phyloP scores from a whole-genome alignment of 2,888 invertebrate species.

The Bhutanitis thaidina region DNA sequence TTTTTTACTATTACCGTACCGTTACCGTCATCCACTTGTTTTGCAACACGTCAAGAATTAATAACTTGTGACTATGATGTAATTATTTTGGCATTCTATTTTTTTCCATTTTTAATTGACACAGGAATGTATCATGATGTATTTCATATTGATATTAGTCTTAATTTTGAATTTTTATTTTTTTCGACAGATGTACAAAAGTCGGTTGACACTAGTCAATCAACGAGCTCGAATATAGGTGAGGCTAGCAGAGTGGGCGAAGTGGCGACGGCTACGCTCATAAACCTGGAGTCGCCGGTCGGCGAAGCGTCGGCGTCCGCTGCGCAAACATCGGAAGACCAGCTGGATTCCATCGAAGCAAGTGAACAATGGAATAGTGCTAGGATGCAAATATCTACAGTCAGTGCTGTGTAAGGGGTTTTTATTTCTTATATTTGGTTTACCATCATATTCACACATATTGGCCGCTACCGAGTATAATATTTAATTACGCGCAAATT shows the following conservation, averaged over 20 bases:
- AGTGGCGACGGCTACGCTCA: slow-evolving; percentile 66
- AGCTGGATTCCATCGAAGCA: slow-evolving; percentile 69
- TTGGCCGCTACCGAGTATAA: no score
- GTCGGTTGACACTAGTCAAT: slow-evolving; percentile 64
- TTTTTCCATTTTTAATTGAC: no score
- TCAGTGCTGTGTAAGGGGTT: slow-evolving; percentile 54
- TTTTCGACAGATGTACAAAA: slow-evolving; percentile 50
- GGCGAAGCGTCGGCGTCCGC: slow-evolving; percentile 25
- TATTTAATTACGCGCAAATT: no score
- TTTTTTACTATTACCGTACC: no score
- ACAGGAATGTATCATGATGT: no score
- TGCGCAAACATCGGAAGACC: slow-evolving; percentile 47
- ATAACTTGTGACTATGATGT: no score
- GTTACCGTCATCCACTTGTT: no score
- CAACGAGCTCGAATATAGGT: slow-evolving; percentile 62
- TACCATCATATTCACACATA: no score
- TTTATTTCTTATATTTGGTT: neutral
- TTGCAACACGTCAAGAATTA: no score
- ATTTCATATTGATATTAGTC: no score
- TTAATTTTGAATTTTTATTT: no score
- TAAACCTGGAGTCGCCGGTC: slow-evolving; percentile 67
- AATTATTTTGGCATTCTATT: no score
- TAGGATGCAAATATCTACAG: slow-evolving; percentile 57
- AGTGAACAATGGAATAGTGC: slow-evolving; percentile 62
- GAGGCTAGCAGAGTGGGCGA: slow-evolving; percentile 51